Conservation (phyloP, 2,888 invertebrate genomes). For the Salticus scenicus region DNA sequence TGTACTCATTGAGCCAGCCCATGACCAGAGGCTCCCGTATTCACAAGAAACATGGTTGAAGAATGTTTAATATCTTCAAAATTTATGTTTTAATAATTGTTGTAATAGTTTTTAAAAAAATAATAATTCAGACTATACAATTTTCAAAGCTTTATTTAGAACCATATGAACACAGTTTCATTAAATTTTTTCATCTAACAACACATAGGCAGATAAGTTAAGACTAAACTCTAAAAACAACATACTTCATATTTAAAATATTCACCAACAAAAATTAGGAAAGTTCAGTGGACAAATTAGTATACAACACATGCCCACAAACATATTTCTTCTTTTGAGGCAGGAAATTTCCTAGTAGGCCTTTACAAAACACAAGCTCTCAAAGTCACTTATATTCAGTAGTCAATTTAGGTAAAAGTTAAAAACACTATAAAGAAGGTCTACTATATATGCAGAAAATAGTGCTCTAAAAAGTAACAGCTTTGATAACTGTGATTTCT, state of each 20-base stretch:
- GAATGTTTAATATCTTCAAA: no score
- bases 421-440: slow-evolving; percentile 64
- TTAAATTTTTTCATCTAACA: slow-evolving; percentile 65
- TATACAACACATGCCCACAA: slow-evolving; percentile 20
- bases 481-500: slow-evolving; percentile 48
- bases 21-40: no score
- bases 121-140: slow-evolving; percentile 12
- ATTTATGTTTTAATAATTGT: no score
- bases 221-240: slow-evolving; percentile 67
- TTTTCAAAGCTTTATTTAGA: slow-evolving; percentile 57
- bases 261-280: slow-evolving; percentile 56
- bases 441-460: slow-evolving; percentile 64
- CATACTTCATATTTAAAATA: slow-evolving; percentile 64
- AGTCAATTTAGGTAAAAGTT: slow-evolving; percentile 35
- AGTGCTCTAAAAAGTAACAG: slow-evolving; percentile 63
- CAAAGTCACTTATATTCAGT: slow-evolving; percentile 39
- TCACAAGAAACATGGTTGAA: no score
- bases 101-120: not conserved
- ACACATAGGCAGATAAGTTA: slow-evolving; percentile 69
- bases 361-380: slow-evolving; percentile 67
- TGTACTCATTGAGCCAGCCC: no score
- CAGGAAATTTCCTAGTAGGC: slow-evolving; percentile 44
- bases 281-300: slow-evolving; percentile 26
- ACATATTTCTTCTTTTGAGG: slow-evolving; percentile 20
- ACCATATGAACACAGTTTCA: slow-evolving; percentile 65